Evolutionary conservation across 37 sponge, comb jelly and placozoan genomes (phyloP).

Genomic region (Petrosia ficiformis): DNA sequence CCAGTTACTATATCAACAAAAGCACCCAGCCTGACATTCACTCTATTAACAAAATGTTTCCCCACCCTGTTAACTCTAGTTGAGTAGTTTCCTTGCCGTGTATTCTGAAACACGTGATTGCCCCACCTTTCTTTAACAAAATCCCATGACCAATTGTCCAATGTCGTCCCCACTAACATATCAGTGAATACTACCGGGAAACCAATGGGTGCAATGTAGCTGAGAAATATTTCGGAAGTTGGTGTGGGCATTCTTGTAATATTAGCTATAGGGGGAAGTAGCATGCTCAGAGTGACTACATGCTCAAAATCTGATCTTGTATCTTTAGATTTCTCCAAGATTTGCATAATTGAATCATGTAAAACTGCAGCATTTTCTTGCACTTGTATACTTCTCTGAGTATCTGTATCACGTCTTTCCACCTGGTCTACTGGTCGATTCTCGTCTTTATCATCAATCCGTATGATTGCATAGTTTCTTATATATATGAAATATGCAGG

Average conservation of each 20-base stretch:
- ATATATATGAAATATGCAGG: too few relatives aligned
- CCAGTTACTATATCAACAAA: constrained; percentile 85
- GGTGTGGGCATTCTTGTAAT: constrained; percentile 72
- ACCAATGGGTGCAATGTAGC: constrained; percentile 82
- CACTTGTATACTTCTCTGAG: not conserved
- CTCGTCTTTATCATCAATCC: too few relatives aligned
- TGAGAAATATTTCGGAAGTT: constrained; percentile 59
- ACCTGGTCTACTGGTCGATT: not conserved
- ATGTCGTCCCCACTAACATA: constrained; percentile 58
- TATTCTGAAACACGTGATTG: constrained; percentile 62
- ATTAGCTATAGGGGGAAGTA: constrained; percentile 56
- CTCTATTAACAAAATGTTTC: constrained; percentile 70
- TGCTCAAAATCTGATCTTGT: constrained; percentile 37
- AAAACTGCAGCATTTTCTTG: not conserved
- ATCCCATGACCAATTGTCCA: constrained; percentile 80
- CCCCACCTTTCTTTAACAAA: constrained; percentile 64
- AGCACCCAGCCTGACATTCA: constrained; percentile 49
- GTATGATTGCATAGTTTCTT: too few relatives aligned
- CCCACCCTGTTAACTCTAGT: constrained; percentile 44
- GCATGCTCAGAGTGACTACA: constrained; percentile 55
- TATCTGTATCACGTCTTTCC: not conserved
- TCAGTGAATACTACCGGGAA: constrained; percentile 84
- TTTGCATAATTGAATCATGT: too few relatives aligned
- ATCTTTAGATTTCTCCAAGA: too few relatives aligned
- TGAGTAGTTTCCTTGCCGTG: constrained; percentile 74